A percentile compares a stretch with the other conserved stretches of the same genome.
Evolutionary conservation across 2,113 vertebrate genomes (phyloP).

Genomic region (Orycteropus afer): DNA sequence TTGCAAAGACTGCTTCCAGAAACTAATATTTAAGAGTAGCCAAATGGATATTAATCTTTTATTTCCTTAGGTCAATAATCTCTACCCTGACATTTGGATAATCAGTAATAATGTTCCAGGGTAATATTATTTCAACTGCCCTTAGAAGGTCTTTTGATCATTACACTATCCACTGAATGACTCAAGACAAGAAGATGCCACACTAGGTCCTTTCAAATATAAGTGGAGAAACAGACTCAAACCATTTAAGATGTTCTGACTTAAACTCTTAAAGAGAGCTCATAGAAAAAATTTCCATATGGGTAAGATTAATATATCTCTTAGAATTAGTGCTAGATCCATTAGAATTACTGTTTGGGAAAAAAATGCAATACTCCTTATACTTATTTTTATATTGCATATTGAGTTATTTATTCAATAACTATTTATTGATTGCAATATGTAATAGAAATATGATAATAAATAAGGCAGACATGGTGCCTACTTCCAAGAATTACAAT

Average conservation of each 20-base stretch:
- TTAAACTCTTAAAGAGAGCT: neutral
- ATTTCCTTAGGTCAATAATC: conserved; percentile 8
- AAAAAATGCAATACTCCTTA: neutral
- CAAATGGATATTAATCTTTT: neutral
- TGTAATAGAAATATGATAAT: neutral
- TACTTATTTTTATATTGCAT: neutral
- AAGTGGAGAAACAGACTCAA: neutral
- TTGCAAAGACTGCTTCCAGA: neutral
- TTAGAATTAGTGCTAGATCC: neutral
- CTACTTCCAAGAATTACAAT: neutral
- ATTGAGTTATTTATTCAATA: neutral
- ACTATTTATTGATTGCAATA: neutral
- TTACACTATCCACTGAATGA: neutral
- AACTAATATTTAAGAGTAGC: neutral
- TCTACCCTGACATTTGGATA: neutral
- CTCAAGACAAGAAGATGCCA: neutral
- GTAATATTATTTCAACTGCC: neutral
- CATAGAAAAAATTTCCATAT: neutral
- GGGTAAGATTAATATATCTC: neutral
- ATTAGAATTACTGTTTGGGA: neutral
- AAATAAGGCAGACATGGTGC: neutral
- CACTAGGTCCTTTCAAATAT: neutral
- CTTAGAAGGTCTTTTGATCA: conserved; percentile 7
- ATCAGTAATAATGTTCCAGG: neutral
- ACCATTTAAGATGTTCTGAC: neutral